phyloP scores from a whole-genome alignment of 2,888 invertebrate genomes.

The Meliscaeva auricollis region DNA sequence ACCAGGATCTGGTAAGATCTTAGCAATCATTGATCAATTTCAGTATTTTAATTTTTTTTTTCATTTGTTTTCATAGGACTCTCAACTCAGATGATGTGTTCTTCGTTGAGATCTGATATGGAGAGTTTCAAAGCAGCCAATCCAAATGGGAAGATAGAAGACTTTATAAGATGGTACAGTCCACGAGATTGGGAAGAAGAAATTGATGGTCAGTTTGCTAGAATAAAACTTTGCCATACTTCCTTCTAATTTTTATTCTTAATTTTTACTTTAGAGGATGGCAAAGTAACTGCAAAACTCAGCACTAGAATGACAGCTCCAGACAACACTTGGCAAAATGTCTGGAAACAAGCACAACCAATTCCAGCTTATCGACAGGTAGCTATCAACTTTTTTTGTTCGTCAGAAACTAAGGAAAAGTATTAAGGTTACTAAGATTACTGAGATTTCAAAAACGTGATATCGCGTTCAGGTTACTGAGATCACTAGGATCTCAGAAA shows the following conservation, averaged over 20 bases:
- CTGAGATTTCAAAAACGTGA: too few species aligned
- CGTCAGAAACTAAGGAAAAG: too few species aligned
- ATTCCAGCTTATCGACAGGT: slow-evolving; percentile 94
- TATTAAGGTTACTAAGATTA: too few species aligned
- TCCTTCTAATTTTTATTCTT: not conserved
- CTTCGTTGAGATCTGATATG: slow-evolving; percentile 98
- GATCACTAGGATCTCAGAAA: too few species aligned
- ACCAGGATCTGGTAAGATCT: slow-evolving; percentile 87
- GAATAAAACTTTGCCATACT: not conserved
- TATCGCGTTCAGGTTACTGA: too few species aligned
- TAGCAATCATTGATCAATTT: not conserved
- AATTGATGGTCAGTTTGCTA: slow-evolving; percentile 78
- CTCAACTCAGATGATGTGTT: slow-evolving; percentile 96
- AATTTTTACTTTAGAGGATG: slow-evolving; percentile 76
- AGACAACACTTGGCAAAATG: slow-evolving; percentile 96
- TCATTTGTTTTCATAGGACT: slow-evolving; percentile 87
- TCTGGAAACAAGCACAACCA: slow-evolving; percentile 95
- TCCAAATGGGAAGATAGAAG: slow-evolving; percentile 94
- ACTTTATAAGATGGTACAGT: slow-evolving; percentile 99
- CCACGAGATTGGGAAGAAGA: slow-evolving; percentile 96
- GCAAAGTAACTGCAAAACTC: slow-evolving; percentile 86
- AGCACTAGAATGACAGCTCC: slow-evolving; percentile 95
- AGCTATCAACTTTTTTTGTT: not conserved
- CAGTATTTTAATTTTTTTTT: not conserved
- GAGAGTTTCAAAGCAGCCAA: slow-evolving; percentile 99